A percentile compares a stretch with the other conserved stretches of the same genome.
These are phyloP conservation scores for Hirundo rustica DNA, from an alignment of 2,797 vertebrate genomes.

Conservation along the genomic window DNA sequence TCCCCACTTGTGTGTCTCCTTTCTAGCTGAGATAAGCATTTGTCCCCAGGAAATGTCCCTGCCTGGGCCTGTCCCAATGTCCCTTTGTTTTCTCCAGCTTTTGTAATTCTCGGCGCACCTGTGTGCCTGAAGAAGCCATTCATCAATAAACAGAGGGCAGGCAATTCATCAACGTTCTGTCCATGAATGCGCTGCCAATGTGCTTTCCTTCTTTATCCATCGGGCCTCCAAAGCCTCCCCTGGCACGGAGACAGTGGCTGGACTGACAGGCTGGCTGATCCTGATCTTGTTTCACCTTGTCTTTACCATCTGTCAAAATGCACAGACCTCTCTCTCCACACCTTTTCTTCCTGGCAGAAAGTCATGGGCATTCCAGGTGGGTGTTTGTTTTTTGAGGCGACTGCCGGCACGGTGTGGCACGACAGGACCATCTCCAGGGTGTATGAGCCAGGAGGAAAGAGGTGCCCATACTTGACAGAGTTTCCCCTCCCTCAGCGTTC, in stretches of 20 bases:
- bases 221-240: neutral
- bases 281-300: neutral
- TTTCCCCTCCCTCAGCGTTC: neutral
- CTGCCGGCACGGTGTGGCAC: neutral
- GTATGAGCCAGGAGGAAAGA: neutral
- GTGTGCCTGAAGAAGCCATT: conserved; percentile 39
- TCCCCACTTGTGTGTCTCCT: neutral
- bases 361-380: neutral
- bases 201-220: neutral
- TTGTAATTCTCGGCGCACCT: conserved; percentile 17
- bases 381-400: neutral
- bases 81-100: conserved; percentile 32
- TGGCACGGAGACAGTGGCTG: neutral
- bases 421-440: neutral
- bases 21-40: conserved; percentile 18
- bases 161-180: neutral
- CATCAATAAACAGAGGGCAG: neutral
- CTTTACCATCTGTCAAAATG: neutral
- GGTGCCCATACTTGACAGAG: neutral
- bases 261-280: neutral
- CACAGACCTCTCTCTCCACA: neutral
- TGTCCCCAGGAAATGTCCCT: conserved; percentile 9
- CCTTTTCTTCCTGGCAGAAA: neutral
- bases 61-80: conserved; percentile 25
- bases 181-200: neutral